Evolutionary conservation across 2,888 invertebrate species (phyloP).

Genomic region (Sthenelais limicola): DNA sequence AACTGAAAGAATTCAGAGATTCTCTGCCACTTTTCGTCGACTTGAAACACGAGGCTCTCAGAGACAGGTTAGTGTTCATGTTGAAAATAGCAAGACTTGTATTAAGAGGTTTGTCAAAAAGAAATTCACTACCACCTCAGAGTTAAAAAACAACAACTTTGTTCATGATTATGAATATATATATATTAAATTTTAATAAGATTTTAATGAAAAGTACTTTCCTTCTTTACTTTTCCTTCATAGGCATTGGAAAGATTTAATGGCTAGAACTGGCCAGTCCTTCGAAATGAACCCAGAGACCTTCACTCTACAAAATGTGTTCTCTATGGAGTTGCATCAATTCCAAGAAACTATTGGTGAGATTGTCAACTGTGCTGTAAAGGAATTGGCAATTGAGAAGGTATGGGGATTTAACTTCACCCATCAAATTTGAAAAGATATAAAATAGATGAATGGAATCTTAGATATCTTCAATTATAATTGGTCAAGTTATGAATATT

Average conservation of each 20-base stretch:
- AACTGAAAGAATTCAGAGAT: conserved; percentile 90
- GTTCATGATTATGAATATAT: no score
- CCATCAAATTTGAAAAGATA: neutral
- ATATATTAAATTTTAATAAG: no score
- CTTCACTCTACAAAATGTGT: conserved; percentile 94
- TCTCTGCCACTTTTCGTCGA: conserved; percentile 92
- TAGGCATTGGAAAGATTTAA: conserved; percentile 90
- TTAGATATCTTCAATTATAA: neutral
- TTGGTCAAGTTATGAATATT: neutral
- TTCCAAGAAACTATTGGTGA: conserved; percentile 86
- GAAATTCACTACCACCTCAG: no score
- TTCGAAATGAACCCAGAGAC: conserved; percentile 91
- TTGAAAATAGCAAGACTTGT: no score
- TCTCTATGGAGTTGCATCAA: conserved; percentile 90
- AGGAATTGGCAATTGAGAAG: conserved; percentile 91
- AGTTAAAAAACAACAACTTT: no score
- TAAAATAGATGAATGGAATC: neutral
- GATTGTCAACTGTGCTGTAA: conserved; percentile 90
- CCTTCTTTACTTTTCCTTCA: conserved; percentile 28
- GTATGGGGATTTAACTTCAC: conserved; percentile 58
- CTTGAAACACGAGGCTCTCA: conserved; percentile 90
- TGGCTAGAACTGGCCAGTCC: conserved; percentile 84
- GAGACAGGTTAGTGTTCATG: conserved; percentile 76
- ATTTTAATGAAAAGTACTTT: no score
- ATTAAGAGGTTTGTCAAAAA: no score